Base-by-base conservation (phyloP, 2,113 vertebrate species). In the Mesitornis unicolor region DNA sequence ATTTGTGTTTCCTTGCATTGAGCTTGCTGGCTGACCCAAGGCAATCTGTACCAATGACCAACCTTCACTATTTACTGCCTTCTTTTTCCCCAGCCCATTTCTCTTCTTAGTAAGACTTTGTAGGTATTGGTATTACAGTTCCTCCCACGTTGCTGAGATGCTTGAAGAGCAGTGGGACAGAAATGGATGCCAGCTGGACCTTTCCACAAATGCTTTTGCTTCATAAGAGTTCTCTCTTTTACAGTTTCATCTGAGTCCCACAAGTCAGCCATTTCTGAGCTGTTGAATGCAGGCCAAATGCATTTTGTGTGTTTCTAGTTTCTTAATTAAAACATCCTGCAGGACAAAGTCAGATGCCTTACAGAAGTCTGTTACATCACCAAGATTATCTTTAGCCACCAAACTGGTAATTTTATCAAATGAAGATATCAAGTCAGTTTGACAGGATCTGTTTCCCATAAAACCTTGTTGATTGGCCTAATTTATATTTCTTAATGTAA, bases 301-400 rank as follows among this genome's bases (percentile, higher is more conserved):
- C 48, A 86, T 97, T 88, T 89, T 92, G 18, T 86, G 71, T 83
- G 75, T 76, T 90, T 90, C 78, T 92, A 92, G 63, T 70, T 88
- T 92, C 79, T 81, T 97, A 96, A 96, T 96, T 95, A 95, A 96
- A 96, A 96, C 92, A 93, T 95, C 79, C 85, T 96, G 94, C 33
- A 84, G 68, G 82, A 79, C 61, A 94, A 95, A 94, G 73, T 92
- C 90, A 95, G 80, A 90, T 90, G 79, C 63, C 54, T 92, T 84
- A 92, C 88, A 97, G 92, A 96, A 96, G 94, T 95, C 83, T 93
- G 35, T 92, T 92, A 86, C 68, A 90, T 86, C 85, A 92, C 75
- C 70, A 90, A 59, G 89, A 95, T 95, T 95, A 89, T 93, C 95
- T 92, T 95, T 81, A 95, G 89, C 82, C 85, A 95, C 80, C 68